Evolutionary conservation across 2,888 invertebrate genomes (phyloP).

Genomic region (Atherix ibis): DNA sequence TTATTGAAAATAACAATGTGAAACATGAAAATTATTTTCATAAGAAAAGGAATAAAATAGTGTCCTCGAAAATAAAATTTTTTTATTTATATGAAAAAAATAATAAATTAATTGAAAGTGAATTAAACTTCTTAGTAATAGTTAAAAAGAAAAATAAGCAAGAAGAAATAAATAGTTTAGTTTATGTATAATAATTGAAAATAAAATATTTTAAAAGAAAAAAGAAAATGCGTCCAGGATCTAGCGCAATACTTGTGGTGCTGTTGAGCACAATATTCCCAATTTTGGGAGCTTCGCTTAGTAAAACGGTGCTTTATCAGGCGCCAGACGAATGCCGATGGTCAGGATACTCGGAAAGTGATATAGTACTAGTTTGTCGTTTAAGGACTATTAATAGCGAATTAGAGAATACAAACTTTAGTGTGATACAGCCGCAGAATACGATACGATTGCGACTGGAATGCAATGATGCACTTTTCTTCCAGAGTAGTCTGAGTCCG

Average conservation of each 20-base stretch:
- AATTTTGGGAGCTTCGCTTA: slow-evolving; percentile 28
- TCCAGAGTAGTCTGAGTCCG: slow-evolving; percentile 62
- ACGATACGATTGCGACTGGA: slow-evolving; percentile 64
- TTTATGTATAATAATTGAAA: no score
- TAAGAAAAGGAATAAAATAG: no score
- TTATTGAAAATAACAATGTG: no score
- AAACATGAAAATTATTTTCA: no score
- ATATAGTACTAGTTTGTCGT: slow-evolving; percentile 62
- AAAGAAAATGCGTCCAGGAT: slow-evolving; percentile 1
- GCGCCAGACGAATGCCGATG: slow-evolving; percentile 65
- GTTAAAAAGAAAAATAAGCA: no score
- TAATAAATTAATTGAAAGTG: no score
- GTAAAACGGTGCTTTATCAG: slow-evolving; percentile 43
- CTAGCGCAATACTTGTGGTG: slow-evolving; percentile 6
- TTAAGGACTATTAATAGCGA: slow-evolving; percentile 74
- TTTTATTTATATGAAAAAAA: no score
- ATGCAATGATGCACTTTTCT: slow-evolving; percentile 66
- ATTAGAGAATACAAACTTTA: slow-evolving; percentile 75
- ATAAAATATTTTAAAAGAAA: background rate
- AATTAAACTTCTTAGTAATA: no score
- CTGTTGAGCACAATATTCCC: slow-evolving; percentile 15
- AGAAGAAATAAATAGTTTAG: no score
- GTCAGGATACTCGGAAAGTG: slow-evolving; percentile 31
- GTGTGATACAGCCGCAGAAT: slow-evolving; percentile 70
- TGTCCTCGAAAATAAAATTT: no score